Evolutionary conservation across 2,113 vertebrate genomes (phyloP), one percentile per base, ranked within the genome.

Genomic region (Scomber japonicus): DNA sequence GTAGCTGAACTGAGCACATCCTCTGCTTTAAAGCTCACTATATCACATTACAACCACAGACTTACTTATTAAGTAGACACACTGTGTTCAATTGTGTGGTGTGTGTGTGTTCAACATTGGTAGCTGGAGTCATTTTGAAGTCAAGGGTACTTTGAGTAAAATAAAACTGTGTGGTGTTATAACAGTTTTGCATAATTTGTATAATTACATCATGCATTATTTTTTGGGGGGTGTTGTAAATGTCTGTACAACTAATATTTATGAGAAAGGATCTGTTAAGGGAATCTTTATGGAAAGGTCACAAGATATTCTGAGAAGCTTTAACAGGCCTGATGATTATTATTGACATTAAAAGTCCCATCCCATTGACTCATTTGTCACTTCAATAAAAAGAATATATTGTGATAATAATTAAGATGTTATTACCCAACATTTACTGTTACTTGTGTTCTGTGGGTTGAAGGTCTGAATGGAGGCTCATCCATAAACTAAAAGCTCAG

Each of bases 261-360:
- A 53, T 60, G 61, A 53, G 3, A 60, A 11, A 71, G 70, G 63
- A 81, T 81, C 31, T 67, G 15, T 64, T 70, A 77, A 86, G 62
- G 72, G 81, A 81, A 64, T 59, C 46, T 79, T 53, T 27, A 24
- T 66, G 14, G 7, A 64, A 61, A 62, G 12, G 16, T 48, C 77
- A 27, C 24, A 2, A 3, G 19, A 3, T 14, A n/a, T 54, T 49
- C 16, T 5, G 0, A 60, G 10, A 2, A 13, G 14, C 27, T 61
- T 61, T n/a, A 76, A 75, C 53, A 24, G 50, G 27, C 27, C n/a
- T n/a, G 24, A 27, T 27, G 24, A 27, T 27, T 27, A 27, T 27
- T 27, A 27, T 5, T 35, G 7, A 35, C 21, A 4, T 35, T 14
- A 14, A 0, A 21, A 63, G 5, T 56, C 3, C 40, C 55, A 67